phyloP scores from a whole-genome alignment of 2,797 vertebrate genomes.

The Gambelia wislizenii region DNA sequence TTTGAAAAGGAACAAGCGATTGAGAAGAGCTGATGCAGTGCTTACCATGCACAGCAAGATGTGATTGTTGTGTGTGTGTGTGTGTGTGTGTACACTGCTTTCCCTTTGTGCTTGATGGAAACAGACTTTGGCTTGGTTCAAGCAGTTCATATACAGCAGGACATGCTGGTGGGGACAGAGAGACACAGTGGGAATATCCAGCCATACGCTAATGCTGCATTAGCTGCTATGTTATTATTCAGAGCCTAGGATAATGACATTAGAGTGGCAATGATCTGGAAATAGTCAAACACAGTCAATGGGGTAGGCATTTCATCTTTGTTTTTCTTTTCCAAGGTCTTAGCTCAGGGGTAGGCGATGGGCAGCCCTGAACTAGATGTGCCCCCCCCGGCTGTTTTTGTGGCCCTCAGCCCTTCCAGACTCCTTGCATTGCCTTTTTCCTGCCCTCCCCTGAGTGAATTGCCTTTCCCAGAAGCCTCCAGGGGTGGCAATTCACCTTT shows the following conservation, averaged over 20 bases:
- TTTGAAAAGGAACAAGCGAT: fast-evolving
- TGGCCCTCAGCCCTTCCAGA: too few relatives aligned
- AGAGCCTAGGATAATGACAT: neutral
- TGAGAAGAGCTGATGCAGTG: neutral
- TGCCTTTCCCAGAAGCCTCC: too few relatives aligned
- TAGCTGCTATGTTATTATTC: neutral
- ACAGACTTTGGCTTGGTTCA: neutral
- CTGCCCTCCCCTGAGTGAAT: too few relatives aligned
- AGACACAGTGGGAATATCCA: neutral
- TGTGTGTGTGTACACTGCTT: neutral
- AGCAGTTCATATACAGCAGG: constrained; percentile 4
- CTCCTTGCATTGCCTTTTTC: too few relatives aligned
- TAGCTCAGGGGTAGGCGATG: too few relatives aligned
- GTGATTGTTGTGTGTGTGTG: neutral
- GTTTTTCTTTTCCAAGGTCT: neutral
- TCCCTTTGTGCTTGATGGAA: neutral
- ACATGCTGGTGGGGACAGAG: neutral
- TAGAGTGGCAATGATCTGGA: neutral
- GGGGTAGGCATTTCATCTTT: neutral
- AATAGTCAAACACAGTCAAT: neutral
- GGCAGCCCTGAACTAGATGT: too few relatives aligned
- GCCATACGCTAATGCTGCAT: neutral
- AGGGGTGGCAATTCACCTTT: too few relatives aligned
- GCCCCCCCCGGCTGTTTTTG: too few relatives aligned
- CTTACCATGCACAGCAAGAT: neutral